Conservation (phyloP, 1,140 invertebrate species). For the Listronotus bonariensis region DNA sequence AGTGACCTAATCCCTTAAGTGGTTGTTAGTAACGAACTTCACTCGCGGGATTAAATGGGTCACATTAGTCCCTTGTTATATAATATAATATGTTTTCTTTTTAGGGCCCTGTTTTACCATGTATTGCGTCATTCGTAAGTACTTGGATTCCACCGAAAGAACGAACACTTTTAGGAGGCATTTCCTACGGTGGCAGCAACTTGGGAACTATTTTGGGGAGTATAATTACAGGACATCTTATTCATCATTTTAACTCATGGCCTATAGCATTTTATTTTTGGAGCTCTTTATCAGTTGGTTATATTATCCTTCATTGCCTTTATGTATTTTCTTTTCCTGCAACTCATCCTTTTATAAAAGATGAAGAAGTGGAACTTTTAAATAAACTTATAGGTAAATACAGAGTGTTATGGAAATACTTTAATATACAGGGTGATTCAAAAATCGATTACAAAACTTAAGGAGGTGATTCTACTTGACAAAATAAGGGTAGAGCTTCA, state of each 20-base stretch:
- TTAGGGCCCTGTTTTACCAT: slow-evolving; percentile 33
- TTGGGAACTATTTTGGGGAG: slow-evolving; percentile 35
- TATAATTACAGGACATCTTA: slow-evolving; percentile 34
- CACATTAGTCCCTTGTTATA: no score
- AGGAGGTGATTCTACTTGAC: no score
- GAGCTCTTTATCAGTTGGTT: slow-evolving; percentile 10
- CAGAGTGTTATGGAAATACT: no score
- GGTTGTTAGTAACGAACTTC: no score
- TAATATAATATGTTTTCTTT: slow-evolving; percentile 5
- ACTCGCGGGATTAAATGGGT: no score
- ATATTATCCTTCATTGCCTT: slow-evolving; percentile 25
- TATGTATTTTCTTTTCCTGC: slow-evolving; percentile 30
- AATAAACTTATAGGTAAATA: no score
- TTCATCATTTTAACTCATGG: slow-evolving; percentile 24
- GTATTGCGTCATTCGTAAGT: slow-evolving; percentile 30
- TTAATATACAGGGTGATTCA: no score
- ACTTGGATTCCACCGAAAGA: slow-evolving; percentile 33
- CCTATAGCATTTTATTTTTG: slow-evolving; percentile 39
- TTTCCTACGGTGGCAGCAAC: slow-evolving; percentile 29
- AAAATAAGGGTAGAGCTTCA: no score
- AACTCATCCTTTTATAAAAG: slow-evolving; percentile 35
- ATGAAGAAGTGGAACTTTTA: slow-evolving; percentile 15
- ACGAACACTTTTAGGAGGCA: slow-evolving; percentile 28
- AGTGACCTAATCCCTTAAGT: no score
- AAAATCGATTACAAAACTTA: no score